Base-by-base conservation (phyloP, 2,113 vertebrate genomes). In the Gnathonemus echidnorhynchus region DNA sequence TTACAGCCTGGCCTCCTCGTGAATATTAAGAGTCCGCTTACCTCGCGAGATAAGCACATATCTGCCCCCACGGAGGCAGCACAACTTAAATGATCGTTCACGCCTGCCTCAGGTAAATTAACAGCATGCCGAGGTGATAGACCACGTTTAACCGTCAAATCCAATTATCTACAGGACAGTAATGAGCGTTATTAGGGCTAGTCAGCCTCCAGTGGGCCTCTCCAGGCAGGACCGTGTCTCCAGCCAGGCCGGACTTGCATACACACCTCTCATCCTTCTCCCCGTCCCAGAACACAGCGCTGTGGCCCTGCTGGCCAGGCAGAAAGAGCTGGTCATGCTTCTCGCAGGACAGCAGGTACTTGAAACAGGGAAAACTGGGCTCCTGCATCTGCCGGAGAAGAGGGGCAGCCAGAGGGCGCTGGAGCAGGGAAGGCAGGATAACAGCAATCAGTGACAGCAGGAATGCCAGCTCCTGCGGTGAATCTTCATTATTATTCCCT, bases 371-470 rank as follows among this genome's bases (percentile, higher is more conserved):
- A 90, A 99, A 99, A 88, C 97, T 97, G 0, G 98, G 98, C 66
- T 99, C 97, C 94, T 98, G 97, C 98, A 99, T 99, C 91, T 96
- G 97, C 87, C 96, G 96, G 5, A 98, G 94, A 86, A 98, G 97
- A 2, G 95, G 96, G 90, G 93, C 39, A 50, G 98, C 97, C 93
- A 97, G 90, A 0, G 98, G 98, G 19, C 98, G 97, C 98, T 99
- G 93, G 0, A 27, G 4, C 21, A 90, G 88, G 92, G 62, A 91
- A 70, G 86, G 52, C 10, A 88, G 31, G 31, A 86, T 24, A 48
- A 85, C 19, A 1, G 10, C 5, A 8, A 3, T 85, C 42, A 85
- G 39, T 19, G 42, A 85, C 45, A 24, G 45, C 39, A 85, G 83
- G 7, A 85, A 85, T 48, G 42, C 35, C 0, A 27, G 45, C 45